phyloP scores from a whole-genome alignment of 2,797 vertebrate genomes.

The Melopsittacus undulatus region DNA sequence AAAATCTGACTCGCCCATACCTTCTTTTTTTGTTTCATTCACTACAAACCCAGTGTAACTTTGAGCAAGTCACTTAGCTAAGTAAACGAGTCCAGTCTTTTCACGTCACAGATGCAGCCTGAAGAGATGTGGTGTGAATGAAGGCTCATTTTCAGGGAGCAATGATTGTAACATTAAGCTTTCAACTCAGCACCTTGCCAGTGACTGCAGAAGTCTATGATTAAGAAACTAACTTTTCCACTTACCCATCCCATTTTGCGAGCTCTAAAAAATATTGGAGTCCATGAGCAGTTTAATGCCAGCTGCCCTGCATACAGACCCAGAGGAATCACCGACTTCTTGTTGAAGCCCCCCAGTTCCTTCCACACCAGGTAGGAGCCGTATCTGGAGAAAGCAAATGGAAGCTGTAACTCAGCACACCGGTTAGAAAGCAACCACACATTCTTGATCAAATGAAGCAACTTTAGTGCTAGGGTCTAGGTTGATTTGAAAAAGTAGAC shows the following conservation, averaged over 20 bases:
- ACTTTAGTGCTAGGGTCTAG: not conserved
- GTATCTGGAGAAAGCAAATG: slow-evolving; percentile 60
- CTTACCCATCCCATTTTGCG: slow-evolving; percentile 80
- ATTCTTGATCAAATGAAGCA: not conserved
- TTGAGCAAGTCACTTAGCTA: not conserved
- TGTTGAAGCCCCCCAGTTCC: slow-evolving; percentile 78
- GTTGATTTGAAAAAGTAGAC: not conserved
- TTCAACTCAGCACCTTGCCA: not conserved
- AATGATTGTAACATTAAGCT: not conserved
- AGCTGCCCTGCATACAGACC: slow-evolving; percentile 80
- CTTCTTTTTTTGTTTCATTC: not conserved
- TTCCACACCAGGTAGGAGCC: slow-evolving; percentile 82
- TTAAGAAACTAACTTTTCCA: not conserved
- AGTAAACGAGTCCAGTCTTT: not conserved
- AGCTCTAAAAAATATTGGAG: slow-evolving; percentile 77
- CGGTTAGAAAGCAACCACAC: not conserved
- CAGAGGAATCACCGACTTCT: slow-evolving; percentile 75
- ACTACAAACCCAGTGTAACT: not conserved
- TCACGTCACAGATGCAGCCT: not conserved
- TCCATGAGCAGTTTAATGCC: slow-evolving; percentile 81
- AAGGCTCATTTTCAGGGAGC: not conserved
- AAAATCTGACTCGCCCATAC: not conserved
- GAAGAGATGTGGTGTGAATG: not conserved
- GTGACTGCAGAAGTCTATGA: not conserved
- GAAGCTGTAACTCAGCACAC: not conserved